phyloP scores from a whole-genome alignment of 1,140 invertebrate species.

The Trachelipus rathkii region DNA sequence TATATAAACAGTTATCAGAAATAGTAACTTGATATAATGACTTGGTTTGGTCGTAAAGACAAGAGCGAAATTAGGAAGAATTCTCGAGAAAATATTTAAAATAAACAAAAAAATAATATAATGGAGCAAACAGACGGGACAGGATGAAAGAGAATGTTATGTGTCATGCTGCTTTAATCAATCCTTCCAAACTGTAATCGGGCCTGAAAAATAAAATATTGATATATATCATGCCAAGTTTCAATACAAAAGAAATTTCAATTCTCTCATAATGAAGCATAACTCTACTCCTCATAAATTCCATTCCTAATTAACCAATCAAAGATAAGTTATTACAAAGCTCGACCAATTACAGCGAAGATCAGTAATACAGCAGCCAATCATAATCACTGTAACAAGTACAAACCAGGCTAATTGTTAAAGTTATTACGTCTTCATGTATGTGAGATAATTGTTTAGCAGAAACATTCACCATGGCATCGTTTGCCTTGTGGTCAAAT shows the following conservation, averaged over 20 bases:
- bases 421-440: background rate
- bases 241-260: background rate
- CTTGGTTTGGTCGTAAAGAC: too few species aligned
- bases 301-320: slow-evolving; percentile 7
- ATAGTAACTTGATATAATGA: too few species aligned
- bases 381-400: background rate
- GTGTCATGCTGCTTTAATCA: too few species aligned
- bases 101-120: too few species aligned
- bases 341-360: background rate
- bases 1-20: background rate
- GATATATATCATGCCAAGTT: background rate
- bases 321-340: background rate
- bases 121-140: too few species aligned
- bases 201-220: background rate
- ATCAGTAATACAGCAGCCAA: slow-evolving; percentile 7
- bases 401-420: slow-evolving; percentile 7
- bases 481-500: background rate
- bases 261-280: background rate
- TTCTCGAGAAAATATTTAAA: too few species aligned
- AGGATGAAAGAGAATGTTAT: too few species aligned
- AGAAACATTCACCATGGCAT: background rate
- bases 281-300: background rate
- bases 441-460: slow-evolving; percentile 4
- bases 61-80: too few species aligned
- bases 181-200: too few species aligned